Evolutionary conservation across 2,888 invertebrate genomes (phyloP), one percentile per base, ranked within the genome.

Genomic region (Ceramica pisi): DNA sequence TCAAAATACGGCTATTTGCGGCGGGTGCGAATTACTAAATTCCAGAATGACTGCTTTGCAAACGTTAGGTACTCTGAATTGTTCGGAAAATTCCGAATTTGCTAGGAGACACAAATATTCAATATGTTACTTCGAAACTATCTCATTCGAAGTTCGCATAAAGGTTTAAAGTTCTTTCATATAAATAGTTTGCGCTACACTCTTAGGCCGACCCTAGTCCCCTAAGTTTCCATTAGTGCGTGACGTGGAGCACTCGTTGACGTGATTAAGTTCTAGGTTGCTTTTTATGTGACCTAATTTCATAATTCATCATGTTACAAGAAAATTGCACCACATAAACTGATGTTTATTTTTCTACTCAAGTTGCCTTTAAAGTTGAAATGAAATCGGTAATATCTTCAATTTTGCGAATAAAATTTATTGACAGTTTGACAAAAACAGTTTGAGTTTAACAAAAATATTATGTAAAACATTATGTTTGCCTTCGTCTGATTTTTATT

Each of bases 231-330:
- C 65, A 78, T 61, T 65, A 63, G 78, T 85, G 88, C 87, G 81
- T 87, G 87, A 74, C 73, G 59, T 65, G 73, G 70, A 53, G 67
- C 79, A 62, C 66, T 71, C 76, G 77, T 67, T 84, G 63, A 70
- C 75, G 79, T 81, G 68, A 84, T 74, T 85, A 72, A 70, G 72
- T 82, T 81, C 83, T 86, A 86, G 83, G 82, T 85, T 82, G 78
- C 59, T 87, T 87, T 87, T 86, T 86, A 85, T 82, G 44, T 80
- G 87, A 86, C 87, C 87, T 85, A 77, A 81, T 86, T 85, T 81
- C 70, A 82, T 86, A 73, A 83, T 81, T 74, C 53, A 74, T 67
- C 68, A 79, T 59, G 63, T 72, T 63, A 75, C 48, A 70, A 67
- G 76, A 64, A 79, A 75, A 83, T 75, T 79, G 81, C 74, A 75